Base-by-base conservation (phyloP, 1,140 invertebrate species). In the Scaptomyza pallida region DNA sequence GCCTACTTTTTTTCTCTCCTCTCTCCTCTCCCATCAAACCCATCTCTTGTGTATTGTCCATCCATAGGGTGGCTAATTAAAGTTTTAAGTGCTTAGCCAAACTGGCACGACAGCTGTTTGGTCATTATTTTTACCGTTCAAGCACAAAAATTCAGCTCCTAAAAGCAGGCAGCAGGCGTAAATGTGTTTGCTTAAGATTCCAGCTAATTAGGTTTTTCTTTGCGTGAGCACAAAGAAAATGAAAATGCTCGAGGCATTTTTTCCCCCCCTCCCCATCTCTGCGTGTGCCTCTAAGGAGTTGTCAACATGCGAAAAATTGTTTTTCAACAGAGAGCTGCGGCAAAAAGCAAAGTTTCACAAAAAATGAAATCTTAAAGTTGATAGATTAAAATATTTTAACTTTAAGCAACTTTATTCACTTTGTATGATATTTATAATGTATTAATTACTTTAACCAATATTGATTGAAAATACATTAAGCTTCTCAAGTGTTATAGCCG, bases 51-150 rank as follows among this genome's bases (percentile, higher is more conserved):
- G 33, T n/a, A n/a, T 37, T 37, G 12, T 4, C 33, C 16, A 37
- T n/a, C 15, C 3, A n/a, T 3, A 9, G 50, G 50, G 40, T 63
- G 81, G 77, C 81, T 85, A 77, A 85, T 85, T 86, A 80, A 85
- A 85, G 81, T 85, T 85, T 85, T 68, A 74, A 76, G 81, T 85
- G 60, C 77, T 77, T 63, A 64, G 61, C 69, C 13, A 33, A 30
- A 63, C 57, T 69, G 50, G 33, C 57, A 62, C 64, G 69, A 62
- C 72, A 61, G 54, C 65, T 76, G 69, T 59, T 78, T 60, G 61
- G 43, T 54, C 57, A 68, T 72, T 72, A 72, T 75, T 72, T 63
- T 54, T 51, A 71, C 30, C 55, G 40, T 43, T 41, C 12, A 63
- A 45, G 61, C 48, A 67, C 23, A 59, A 64, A 67, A 73, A 60